Evolutionary conservation across 2,113 vertebrate species (phyloP).

Genomic region (Mola mola): DNA sequence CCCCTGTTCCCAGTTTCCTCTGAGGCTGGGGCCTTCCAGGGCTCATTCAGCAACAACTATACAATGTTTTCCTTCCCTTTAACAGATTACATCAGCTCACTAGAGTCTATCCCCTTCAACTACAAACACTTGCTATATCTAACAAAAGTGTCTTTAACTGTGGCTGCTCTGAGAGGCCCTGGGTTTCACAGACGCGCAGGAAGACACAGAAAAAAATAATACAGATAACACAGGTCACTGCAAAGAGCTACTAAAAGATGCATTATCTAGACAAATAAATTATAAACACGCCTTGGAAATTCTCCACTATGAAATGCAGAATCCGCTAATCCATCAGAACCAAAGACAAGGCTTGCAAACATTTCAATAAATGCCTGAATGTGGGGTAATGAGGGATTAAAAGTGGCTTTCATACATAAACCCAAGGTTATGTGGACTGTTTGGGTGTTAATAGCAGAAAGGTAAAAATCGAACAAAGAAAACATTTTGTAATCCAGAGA

Average conservation of each 20-base stretch:
- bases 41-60: constrained; percentile 67
- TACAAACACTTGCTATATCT: constrained; percentile 54
- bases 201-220: constrained; percentile 12
- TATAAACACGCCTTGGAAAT: constrained; percentile 11
- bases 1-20: constrained; percentile 61
- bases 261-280: constrained; percentile 15
- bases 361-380: constrained; percentile 61
- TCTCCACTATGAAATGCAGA: constrained; percentile 15
- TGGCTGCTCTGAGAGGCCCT: constrained; percentile 21
- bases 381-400: constrained; percentile 75
- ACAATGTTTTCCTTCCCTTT: constrained; percentile 72
- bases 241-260: constrained; percentile 36
- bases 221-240: constrained; percentile 24
- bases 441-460: constrained; percentile 50
- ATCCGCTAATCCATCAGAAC: constrained; percentile 43
- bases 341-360: constrained; percentile 57
- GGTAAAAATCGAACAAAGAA: constrained; percentile 64
- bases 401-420: constrained; percentile 53
- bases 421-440: constrained; percentile 27
- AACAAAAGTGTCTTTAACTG: constrained; percentile 49
- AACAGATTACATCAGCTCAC: constrained; percentile 72
- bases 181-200: constrained; percentile 26
- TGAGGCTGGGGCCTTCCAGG: constrained; percentile 50
- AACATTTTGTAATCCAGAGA: constrained; percentile 67
- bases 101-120: constrained; percentile 39